Conservation (phyloP, 35 echinoderm and acorn worm genomes). For the Anneissia japonica region DNA sequence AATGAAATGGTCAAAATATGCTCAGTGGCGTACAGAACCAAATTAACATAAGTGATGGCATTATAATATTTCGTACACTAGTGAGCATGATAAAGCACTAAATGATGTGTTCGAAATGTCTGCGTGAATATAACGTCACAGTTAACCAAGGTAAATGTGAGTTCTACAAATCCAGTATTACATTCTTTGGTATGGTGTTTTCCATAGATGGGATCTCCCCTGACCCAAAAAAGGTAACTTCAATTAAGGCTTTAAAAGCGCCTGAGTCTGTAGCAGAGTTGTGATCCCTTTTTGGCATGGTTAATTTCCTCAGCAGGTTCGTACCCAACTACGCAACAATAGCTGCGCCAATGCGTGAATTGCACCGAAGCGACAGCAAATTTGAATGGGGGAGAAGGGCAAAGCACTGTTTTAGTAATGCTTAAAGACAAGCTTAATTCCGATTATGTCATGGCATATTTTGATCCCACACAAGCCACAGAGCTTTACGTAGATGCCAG, state of each 20-base stretch:
- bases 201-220: background rate
- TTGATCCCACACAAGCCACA: background rate
- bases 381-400: conserved; percentile 23
- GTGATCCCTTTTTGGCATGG: background rate
- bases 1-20: background rate
- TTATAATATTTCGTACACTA: background rate
- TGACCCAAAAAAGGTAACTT: background rate
- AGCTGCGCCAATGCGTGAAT: background rate
- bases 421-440: conserved; percentile 39
- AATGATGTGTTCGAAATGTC: background rate
- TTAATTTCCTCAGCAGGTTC: background rate
- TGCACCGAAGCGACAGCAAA: background rate
- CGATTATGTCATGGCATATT: conserved; percentile 28
- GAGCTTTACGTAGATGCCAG: conserved; percentile 33
- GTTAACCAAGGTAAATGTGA: background rate
- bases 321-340: background rate
- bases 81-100: background rate
- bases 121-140: background rate
- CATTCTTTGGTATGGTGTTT: background rate
- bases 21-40: background rate
- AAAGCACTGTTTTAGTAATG: conserved; percentile 21
- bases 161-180: background rate
- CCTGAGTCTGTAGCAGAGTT: background rate
- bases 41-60: background rate
- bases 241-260: background rate